These are phyloP conservation scores for Drosophila pallidifrons DNA, from an alignment of 1,140 invertebrate genomes.

Conservation along the genomic window DNA sequence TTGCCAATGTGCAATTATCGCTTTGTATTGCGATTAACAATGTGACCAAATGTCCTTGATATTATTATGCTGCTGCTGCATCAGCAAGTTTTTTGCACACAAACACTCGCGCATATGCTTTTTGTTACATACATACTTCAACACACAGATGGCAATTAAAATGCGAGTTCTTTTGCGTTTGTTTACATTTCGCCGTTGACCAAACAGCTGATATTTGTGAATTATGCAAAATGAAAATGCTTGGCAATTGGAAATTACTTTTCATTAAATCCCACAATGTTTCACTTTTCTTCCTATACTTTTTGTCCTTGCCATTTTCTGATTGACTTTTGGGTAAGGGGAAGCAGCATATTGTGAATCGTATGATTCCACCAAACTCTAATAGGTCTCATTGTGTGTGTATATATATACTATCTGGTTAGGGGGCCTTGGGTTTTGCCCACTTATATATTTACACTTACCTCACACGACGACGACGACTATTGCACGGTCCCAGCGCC, in stretches of 20 bases:
- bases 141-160: neutral
- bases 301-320: neutral
- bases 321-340: neutral
- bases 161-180: neutral
- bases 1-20: neutral
- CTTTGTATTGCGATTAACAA: neutral
- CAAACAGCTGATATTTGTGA: neutral
- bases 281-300: neutral
- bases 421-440: constrained; percentile 39
- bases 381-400: neutral
- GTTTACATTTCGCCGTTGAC: neutral
- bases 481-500: constrained; percentile 30
- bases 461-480: constrained; percentile 35
- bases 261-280: neutral
- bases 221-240: neutral
- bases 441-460: constrained; percentile 28
- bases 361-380: neutral
- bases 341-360: neutral
- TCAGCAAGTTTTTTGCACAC: neutral
- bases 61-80: neutral
- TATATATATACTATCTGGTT: constrained; percentile 31
- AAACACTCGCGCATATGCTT: too few species aligned
- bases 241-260: neutral
- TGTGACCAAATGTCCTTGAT: constrained; percentile 2
- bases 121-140: too few species aligned